Percentiles rank a stretch among this genome's conserved stretches.
Evolutionary conservation across 2,888 invertebrate species (phyloP).

Genomic region (Microplitis deprimator): DNA sequence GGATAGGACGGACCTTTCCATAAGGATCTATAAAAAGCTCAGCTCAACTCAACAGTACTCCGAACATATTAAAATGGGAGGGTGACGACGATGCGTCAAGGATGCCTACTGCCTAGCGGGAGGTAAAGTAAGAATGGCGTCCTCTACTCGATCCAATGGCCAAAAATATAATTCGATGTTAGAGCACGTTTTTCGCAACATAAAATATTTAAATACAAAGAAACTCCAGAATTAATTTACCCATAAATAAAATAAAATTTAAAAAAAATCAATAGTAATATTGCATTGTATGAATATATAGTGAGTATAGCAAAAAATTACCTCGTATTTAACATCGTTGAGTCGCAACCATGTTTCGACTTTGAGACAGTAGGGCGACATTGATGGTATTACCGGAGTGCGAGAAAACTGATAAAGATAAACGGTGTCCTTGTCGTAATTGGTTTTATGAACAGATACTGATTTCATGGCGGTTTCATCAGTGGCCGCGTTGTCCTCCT

Average conservation of each 20-base stretch:
- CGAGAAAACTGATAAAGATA: conserved; percentile 96
- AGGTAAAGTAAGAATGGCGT: conserved; percentile 40
- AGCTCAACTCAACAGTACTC: not conserved
- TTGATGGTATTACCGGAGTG: conserved; percentile 89
- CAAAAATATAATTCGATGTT: conserved; percentile 39
- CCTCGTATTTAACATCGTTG: conserved; percentile 94
- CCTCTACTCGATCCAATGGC: conserved; percentile 41
- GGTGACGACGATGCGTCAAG: conserved; percentile 41
- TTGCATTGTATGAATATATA: not conserved
- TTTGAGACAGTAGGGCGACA: conserved; percentile 95
- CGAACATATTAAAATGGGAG: conserved; percentile 36
- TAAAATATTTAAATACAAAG: not conserved
- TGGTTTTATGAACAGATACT: conserved; percentile 86
- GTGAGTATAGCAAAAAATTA: conserved; percentile 72
- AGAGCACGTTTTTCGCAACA: conserved; percentile 24
- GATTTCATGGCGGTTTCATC: conserved; percentile 75
- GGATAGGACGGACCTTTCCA: conserved; percentile 20
- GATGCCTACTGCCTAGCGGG: conserved; percentile 30
- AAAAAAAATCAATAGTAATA: not conserved
- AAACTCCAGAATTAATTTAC: not conserved
- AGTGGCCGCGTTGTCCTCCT: conserved; percentile 67
- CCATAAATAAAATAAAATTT: not conserved
- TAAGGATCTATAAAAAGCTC: conserved; percentile 40
- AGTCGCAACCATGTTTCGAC: conserved; percentile 96
- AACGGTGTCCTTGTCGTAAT: conserved; percentile 92